Base-by-base conservation (phyloP, 2,888 invertebrate genomes). In the Cordilura impudica region DNA sequence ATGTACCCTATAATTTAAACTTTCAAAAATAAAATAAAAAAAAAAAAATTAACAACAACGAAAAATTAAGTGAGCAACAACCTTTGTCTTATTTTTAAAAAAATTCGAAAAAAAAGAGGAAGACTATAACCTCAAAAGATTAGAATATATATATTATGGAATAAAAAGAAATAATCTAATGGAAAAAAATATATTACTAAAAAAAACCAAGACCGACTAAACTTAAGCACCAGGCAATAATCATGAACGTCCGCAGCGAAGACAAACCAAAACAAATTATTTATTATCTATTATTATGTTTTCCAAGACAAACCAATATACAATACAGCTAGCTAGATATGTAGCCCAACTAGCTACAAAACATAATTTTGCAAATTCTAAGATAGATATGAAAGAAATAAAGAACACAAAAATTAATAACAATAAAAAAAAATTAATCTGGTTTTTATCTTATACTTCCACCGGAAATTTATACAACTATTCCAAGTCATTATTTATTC, bases 381-480 rank as follows among this genome's bases (percentile, higher is more conserved):
- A 69, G 54, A 19, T 35, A 67, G 53, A 66, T 21, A 66, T 66
- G 43, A 18, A 39, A 39, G 29, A 51, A 43, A 63, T 12, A 23
- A 51, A 23, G 51, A 66, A 63, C 29, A 47, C 49, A 63, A 47
- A 49, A 71, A 58, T 61, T 31, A 65, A 60, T 45, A 78, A 63
- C 61, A 56, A 69, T 47, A 72, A 78, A 49, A n/a, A n/a, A 67
- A 63, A 78, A 78, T 70, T 65, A 65, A 69, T 69, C 63, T 73
- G 58, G 29, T 51, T 39, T 54, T 66, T 61, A 70, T 72, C 74
- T 78, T 61, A 53, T 61, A 79, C 79, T 79, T 79, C 79, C 79
- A 75, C 74, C 79, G 79, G 79, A 79, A 79, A 79, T 79, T 79
- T 79, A 56, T 79, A 67, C 35, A 71, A 58, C 70, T 54, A 71